Conservation (phyloP, 2,113 vertebrate genomes). For the Speoplatyrhinus poulsoni region DNA sequence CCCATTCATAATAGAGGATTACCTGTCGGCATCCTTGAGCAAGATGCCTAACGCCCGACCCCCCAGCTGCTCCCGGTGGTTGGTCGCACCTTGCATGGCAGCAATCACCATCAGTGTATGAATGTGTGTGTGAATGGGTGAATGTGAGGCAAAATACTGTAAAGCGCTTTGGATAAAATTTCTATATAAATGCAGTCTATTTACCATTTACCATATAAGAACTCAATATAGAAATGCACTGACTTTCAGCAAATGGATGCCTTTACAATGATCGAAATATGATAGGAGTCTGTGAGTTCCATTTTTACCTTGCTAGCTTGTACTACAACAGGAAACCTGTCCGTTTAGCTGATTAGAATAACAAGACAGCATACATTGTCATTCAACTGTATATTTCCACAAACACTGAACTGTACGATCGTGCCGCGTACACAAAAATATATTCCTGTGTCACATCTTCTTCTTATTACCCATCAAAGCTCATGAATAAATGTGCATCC, state of each 20-base stretch:
- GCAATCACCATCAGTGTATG: too few relatives aligned
- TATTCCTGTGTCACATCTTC: not conserved
- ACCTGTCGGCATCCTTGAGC: too few relatives aligned
- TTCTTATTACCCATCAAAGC: slow-evolving; percentile 40
- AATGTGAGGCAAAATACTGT: too few relatives aligned
- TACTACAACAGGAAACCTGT: slow-evolving; percentile 7
- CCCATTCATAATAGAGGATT: not conserved
- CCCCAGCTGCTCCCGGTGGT: too few relatives aligned
- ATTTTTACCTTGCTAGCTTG: not conserved
- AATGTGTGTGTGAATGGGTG: too few relatives aligned
- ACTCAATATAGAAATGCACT: not conserved
- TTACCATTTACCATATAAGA: not conserved
- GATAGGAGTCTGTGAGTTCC: too few relatives aligned
- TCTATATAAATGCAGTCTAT: too few relatives aligned
- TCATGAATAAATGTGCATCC: slow-evolving; percentile 28
- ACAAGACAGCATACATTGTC: not conserved
- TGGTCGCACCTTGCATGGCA: too few relatives aligned
- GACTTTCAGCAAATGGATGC: not conserved
- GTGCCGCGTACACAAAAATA: not conserved
- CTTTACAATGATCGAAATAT: too few relatives aligned
- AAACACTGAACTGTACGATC: not conserved
- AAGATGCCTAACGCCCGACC: too few relatives aligned
- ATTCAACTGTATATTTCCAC: slow-evolving; percentile 8
- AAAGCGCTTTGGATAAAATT: too few relatives aligned
- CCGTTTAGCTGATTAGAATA: too few relatives aligned